phyloP scores from a whole-genome alignment of 2,797 vertebrate genomes.

The Moxostoma hubbsi region DNA sequence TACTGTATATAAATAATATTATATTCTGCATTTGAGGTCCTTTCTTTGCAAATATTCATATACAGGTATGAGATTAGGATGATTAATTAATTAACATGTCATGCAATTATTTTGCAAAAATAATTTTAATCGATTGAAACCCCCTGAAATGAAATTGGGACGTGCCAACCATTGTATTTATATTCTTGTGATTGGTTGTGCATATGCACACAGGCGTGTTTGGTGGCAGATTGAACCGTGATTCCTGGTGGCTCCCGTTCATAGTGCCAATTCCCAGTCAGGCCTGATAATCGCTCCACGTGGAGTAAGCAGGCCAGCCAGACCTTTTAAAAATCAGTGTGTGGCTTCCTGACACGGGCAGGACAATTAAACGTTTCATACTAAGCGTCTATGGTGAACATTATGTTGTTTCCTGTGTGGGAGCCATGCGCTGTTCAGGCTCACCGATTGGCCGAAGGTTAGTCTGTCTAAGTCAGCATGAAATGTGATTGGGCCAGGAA shows the following conservation, averaged over 20 bases:
- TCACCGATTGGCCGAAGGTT: background rate
- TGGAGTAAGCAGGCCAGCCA: slow-evolving; percentile 44
- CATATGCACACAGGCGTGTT: slow-evolving; percentile 8
- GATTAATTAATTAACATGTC: no score
- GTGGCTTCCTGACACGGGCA: slow-evolving; percentile 29
- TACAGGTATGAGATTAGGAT: no score
- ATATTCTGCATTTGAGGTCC: no score
- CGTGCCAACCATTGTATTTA: no score
- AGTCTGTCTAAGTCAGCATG: slow-evolving; percentile 15
- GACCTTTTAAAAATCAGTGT: slow-evolving; percentile 16
- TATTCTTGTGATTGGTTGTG: slow-evolving; percentile 26
- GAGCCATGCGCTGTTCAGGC: background rate
- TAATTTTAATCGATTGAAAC: no score
- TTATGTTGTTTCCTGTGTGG: slow-evolving; percentile 30
- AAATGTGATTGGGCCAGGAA: slow-evolving; percentile 3
- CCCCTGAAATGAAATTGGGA: no score
- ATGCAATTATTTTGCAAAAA: no score
- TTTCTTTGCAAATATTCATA: no score
- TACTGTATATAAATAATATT: no score
- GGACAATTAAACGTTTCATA: slow-evolving; percentile 43
- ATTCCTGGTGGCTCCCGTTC: slow-evolving; percentile 46
- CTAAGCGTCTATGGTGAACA: slow-evolving; percentile 41
- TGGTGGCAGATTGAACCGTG: slow-evolving; percentile 49
- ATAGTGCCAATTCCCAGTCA: slow-evolving; percentile 51
- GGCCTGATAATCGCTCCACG: slow-evolving; percentile 51